A percentile compares a stretch with the other conserved stretches of the same genome.
Conservation (phyloP, 2,113 vertebrate genomes). For the Diglossa brunneiventris region DNA sequence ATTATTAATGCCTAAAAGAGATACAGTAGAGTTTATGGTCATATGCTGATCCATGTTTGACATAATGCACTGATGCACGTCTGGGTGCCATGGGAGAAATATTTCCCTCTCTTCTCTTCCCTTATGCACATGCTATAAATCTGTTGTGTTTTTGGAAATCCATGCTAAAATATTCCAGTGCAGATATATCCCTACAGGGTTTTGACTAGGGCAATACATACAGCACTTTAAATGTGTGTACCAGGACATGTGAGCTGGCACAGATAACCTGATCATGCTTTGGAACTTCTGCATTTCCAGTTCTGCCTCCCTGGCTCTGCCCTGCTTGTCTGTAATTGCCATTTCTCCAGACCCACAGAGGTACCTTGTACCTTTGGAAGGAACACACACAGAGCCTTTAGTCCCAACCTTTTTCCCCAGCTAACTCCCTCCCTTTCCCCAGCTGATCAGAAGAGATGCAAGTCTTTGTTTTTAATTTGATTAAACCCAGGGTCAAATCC, state of each 20-base stretch:
- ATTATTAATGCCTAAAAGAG: not conserved
- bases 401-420: not conserved
- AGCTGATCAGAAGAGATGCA: not conserved
- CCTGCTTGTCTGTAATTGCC: not conserved
- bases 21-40: not conserved
- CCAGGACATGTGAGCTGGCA: not conserved
- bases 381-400: not conserved
- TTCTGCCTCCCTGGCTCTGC: not conserved
- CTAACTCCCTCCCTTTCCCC: not conserved
- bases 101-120: not conserved
- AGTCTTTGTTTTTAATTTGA: not conserved
- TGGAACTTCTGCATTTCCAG: not conserved
- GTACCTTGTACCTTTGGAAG: not conserved
- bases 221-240: not conserved
- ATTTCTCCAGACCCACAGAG: not conserved
- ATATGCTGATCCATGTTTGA: not conserved
- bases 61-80: not conserved
- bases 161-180: not conserved
- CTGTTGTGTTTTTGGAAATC: not conserved
- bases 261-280: not conserved
- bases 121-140: not conserved
- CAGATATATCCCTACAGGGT: fast-evolving
- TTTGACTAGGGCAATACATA: not conserved
- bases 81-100: not conserved
- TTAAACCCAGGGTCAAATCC: not conserved